phyloP scores from a whole-genome alignment of 2,888 invertebrate genomes.

The Melieria crassipennis region DNA sequence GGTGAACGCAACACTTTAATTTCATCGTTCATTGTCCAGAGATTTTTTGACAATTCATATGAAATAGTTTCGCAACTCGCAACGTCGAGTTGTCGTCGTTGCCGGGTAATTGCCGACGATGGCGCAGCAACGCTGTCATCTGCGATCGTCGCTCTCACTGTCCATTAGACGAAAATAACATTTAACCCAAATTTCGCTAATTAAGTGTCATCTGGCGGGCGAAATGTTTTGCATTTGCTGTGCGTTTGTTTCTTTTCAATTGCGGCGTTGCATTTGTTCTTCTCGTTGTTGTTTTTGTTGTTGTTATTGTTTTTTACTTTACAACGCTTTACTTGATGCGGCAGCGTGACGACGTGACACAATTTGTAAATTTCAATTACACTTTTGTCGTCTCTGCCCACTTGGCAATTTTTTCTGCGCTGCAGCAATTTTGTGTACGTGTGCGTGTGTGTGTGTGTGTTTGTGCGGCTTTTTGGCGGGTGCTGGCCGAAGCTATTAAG shows the following conservation, averaged over 20 bases:
- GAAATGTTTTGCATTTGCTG: slow-evolving; percentile 59
- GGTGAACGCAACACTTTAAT: no score
- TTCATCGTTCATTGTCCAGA: no score
- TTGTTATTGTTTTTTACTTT: no score
- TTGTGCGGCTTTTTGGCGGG: slow-evolving; percentile 1
- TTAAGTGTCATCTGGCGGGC: slow-evolving; percentile 63
- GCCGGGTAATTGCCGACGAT: no score
- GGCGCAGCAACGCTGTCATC: no score
- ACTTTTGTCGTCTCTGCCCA: slow-evolving; percentile 9
- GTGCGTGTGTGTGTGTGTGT: neutral
- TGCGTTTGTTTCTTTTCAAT: neutral
- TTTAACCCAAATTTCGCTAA: slow-evolving; percentile 62
- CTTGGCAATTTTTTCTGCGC: slow-evolving; percentile 17
- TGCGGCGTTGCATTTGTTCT: neutral
- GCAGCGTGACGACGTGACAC: slow-evolving; percentile 23
- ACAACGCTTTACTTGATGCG: no score
- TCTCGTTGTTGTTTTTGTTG: neutral
- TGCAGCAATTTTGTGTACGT: slow-evolving; percentile 7
- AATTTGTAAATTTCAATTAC: slow-evolving; percentile 28
- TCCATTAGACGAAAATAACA: slow-evolving; percentile 39
- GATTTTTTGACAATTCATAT: no score
- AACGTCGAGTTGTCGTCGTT: no score
- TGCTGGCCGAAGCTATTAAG: slow-evolving; percentile 27
- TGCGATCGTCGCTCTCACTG: slow-evolving; percentile 9
- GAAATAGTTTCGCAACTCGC: no score